Evolutionary conservation across 2,113 vertebrate genomes (phyloP).

Genomic region (Stictonetta naevosa): DNA sequence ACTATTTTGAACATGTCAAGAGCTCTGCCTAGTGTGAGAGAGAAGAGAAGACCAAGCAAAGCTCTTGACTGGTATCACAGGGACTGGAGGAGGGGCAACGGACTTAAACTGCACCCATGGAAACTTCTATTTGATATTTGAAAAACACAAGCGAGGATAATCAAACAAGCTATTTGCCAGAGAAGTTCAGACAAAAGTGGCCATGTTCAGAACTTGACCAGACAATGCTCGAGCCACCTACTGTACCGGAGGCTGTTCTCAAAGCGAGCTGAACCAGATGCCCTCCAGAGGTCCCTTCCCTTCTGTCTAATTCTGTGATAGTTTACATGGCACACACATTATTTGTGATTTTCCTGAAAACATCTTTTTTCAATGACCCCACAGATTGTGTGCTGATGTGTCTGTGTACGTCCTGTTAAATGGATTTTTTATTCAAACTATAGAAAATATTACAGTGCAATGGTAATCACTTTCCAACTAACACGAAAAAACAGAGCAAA

Average conservation of each 20-base stretch:
- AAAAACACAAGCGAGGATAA: neutral
- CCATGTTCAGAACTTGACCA: neutral
- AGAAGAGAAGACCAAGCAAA: neutral
- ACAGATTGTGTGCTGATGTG: neutral
- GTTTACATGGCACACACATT: neutral
- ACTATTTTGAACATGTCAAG: neutral
- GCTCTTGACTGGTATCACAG: too few species aligned
- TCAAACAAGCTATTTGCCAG: neutral
- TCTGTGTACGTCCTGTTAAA: neutral
- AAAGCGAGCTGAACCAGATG: neutral
- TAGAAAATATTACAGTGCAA: neutral
- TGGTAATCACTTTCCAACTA: neutral
- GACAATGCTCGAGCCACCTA: accelerated
- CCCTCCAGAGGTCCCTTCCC: neutral
- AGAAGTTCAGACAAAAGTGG: neutral
- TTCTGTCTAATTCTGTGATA: neutral
- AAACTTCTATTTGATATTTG: neutral
- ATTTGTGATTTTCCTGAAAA: neutral
- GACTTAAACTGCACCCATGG: neutral
- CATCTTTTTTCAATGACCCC: neutral
- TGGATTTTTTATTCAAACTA: neutral
- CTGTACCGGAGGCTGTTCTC: neutral
- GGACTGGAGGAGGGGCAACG: neutral
- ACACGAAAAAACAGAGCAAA: neutral
- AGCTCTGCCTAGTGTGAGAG: neutral